Percentiles rank a stretch among this genome's conserved stretches.
These are phyloP conservation scores for Scelioninae gen. 1 DNA, from an alignment of 2,888 invertebrate species.

Conservation along the genomic window DNA sequence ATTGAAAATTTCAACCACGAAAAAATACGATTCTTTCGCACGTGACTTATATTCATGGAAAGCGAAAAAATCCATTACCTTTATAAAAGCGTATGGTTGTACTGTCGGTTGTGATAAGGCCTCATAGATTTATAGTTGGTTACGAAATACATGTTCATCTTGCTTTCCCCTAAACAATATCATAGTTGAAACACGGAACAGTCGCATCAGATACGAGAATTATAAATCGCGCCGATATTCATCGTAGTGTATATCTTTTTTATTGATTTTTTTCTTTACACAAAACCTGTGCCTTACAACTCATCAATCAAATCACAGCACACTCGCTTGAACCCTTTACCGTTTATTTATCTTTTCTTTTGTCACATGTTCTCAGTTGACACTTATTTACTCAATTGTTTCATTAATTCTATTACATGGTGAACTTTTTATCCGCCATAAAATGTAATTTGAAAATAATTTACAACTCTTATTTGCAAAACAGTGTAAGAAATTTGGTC, in stretches of 20 bases:
- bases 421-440: conserved; percentile 1
- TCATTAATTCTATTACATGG: conserved; percentile 6
- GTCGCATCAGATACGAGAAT: conserved; percentile 73
- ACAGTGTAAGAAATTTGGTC: conserved; percentile 41
- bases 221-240: conserved; percentile 72
- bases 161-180: conserved; percentile 62
- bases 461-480: conserved; percentile 19
- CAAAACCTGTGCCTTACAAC: conserved; percentile 17
- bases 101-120: conserved; percentile 65
- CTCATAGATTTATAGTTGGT: conserved; percentile 61
- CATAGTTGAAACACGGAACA: conserved; percentile 58
- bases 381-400: conserved; percentile 35
- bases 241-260: conserved; percentile 38
- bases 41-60: conserved; percentile 58
- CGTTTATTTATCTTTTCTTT: neutral
- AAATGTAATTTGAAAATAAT: conserved; percentile 44
- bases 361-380: conserved; percentile 2
- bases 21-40: conserved; percentile 53
- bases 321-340: neutral
- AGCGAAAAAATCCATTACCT: conserved; percentile 62
- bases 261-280: conserved; percentile 51
- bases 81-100: conserved; percentile 61
- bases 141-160: conserved; percentile 61
- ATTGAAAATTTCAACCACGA: conserved; percentile 50
- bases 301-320: conserved; percentile 48